phyloP scores from a whole-genome alignment of 1,140 invertebrate genomes.

The Drosophila nebulosa region DNA sequence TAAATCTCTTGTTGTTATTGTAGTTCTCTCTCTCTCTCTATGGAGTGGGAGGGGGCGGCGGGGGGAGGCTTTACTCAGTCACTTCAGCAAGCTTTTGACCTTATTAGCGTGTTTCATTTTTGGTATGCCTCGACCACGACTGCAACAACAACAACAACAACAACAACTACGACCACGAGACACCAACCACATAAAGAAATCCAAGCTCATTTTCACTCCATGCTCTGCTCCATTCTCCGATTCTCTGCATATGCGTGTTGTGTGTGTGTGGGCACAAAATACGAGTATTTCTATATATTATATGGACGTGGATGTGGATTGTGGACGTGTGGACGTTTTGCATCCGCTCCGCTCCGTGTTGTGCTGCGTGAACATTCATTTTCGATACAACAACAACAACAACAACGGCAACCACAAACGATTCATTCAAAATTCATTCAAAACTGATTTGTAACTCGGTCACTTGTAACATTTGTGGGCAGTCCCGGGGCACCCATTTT shows the following conservation, averaged over 20 bases:
- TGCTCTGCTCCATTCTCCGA: slow-evolving; percentile 21
- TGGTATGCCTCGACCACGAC: slow-evolving; percentile 63
- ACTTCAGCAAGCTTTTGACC: slow-evolving; percentile 53
- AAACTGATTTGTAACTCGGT: slow-evolving; percentile 65
- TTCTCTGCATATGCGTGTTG: slow-evolving; percentile 18
- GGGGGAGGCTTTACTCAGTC: too few species aligned
- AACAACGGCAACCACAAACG: slow-evolving; percentile 9
- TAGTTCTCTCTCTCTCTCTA: not conserved
- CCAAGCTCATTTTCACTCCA: slow-evolving; percentile 77
- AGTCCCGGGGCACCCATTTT: slow-evolving; percentile 56
- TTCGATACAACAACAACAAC: slow-evolving; percentile 41
- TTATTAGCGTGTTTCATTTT: slow-evolving; percentile 60
- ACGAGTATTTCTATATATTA: slow-evolving; percentile 24
- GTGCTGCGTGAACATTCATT: slow-evolving; percentile 52
- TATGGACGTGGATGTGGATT: slow-evolving; percentile 26
- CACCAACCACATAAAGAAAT: slow-evolving; percentile 66
- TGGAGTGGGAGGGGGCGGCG: too few species aligned
- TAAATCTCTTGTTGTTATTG: slow-evolving; percentile 21
- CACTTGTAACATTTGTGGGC: slow-evolving; percentile 59
- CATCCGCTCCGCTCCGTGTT: slow-evolving; percentile 29
- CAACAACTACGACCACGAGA: too few species aligned
- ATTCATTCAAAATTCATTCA: slow-evolving; percentile 53
- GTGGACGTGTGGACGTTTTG: slow-evolving; percentile 42
- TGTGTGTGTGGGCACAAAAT: slow-evolving; percentile 53
- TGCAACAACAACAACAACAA: slow-evolving; percentile 58